Evolutionary conservation across 2,113 vertebrate species (phyloP).

Genomic region (Notarius lentiginosus): DNA sequence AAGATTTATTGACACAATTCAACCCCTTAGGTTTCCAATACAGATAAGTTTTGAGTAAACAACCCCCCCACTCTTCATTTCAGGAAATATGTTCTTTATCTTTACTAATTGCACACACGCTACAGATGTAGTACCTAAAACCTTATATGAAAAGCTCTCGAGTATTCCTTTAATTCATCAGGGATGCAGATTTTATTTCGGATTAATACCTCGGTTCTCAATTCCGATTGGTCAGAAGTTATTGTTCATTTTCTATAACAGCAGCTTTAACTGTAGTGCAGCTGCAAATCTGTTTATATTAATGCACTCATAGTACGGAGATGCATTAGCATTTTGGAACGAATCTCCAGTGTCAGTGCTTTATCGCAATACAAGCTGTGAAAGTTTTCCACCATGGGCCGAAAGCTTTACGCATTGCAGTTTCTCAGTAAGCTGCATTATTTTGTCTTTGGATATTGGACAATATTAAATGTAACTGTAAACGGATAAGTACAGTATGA

Average conservation of each 20-base stretch:
- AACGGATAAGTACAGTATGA: not conserved
- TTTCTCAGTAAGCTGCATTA: not conserved
- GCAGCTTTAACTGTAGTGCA: not conserved
- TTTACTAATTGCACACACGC: not conserved
- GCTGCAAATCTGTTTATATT: not conserved
- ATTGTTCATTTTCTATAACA: not conserved
- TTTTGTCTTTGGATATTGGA: not conserved
- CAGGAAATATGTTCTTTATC: not conserved
- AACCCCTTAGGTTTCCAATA: not conserved
- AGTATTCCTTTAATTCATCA: not conserved
- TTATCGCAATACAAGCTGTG: not conserved
- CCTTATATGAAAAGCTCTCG: not conserved
- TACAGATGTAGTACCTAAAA: not conserved
- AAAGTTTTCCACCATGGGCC: not conserved
- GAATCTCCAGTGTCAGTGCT: not conserved
- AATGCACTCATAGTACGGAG: not conserved
- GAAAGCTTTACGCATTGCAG: not conserved
- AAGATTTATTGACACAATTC: not conserved
- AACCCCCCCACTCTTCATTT: not conserved
- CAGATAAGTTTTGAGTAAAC: not conserved
- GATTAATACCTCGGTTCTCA: not conserved
- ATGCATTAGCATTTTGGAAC: not conserved
- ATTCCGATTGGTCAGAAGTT: not conserved
- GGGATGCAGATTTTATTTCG: not conserved
- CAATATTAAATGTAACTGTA: not conserved